Evolutionary conservation across 1,140 invertebrate genomes (phyloP), one percentile per base, ranked within the genome.

Genomic region (Schlechtendalia chinensis): DNA sequence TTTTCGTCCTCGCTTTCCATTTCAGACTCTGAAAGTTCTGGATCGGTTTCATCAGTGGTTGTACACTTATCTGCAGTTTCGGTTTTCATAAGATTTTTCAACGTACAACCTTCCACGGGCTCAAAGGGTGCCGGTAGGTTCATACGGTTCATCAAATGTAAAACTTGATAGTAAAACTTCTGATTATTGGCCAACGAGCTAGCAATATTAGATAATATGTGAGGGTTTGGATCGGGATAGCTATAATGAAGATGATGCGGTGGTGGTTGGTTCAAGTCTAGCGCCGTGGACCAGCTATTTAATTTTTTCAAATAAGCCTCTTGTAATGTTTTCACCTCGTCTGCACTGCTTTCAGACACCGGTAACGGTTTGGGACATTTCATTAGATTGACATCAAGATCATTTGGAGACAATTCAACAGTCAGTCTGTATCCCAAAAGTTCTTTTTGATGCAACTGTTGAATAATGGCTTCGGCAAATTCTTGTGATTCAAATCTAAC

Each of bases 91-190:
- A 32, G 16, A n/a, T 81, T 69, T 19, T 81, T 67, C 45, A 71
- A 16, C 0, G 24, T 6, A 1, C 0, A 19, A 47, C n/a, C 45
- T 63, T 63, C 11, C 0, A 63, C 58, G 11, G 56, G 58, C 54
- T 90, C 88, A 87, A 97, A 97, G n/a, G 96, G 96, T 81, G 91
- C 90, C 53, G 93, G 92, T 63, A 97, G 85, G 86, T 93, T 94
- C 95, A 98, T 96, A 87, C 93, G 95, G 85, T 97, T 97, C 95
- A 98, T 97, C 47, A 98, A 88, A 88, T 98, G 95, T 69, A 97
- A 85, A 10, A 94, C 92, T 89, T 93, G 79, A 47, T 67, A 80
- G 85, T 97, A 97, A 86, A 97, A 94, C 83, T 91, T 90, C 63
- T 92, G 91, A 83, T 94, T 90, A 58, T 88, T 88, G 77, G 91